Base-by-base conservation (phyloP, 2,113 vertebrate species). In the Ophthalmotilapia sp. region DNA sequence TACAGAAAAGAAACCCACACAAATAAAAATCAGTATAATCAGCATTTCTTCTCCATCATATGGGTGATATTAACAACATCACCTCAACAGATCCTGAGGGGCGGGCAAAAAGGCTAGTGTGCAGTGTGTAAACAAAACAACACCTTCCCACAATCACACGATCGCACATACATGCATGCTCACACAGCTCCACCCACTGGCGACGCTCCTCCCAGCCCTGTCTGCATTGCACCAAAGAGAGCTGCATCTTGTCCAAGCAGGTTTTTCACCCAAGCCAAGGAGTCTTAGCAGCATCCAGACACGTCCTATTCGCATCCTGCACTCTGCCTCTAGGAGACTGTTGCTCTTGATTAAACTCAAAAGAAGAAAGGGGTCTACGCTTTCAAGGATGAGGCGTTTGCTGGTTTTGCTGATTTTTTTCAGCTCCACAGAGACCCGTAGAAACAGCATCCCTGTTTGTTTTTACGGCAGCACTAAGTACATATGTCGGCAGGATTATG, bases 171-270 rank as follows among this genome's bases (percentile, higher is more conserved):
- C 81, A 54, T 68, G 8, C 21, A 53, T 75, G 79, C 77, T 85
- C 53, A 7, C 17, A 79, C n/a, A 86, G 89, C 89, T 91, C 92
- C 91, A 75, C 89, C 91, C 93, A 87, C 92, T 8, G 85, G 47
- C 19, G 2, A 73, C 0, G 90, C 91, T 92, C 93, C 94, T 86
- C 90, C 91, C 91, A 79, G 40, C 81, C 80, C 89, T 54, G 90
- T 85, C 95, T 95, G 95, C 95, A 96, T 93, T 96, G 95, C 95
- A 94, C 94, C 95, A 96, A 95, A 95, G 92, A 91, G 85, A 87
- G 90, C 93, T 93, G 94, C 93, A 89, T 89, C 92, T 87, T 79
- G 36, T 92, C 90, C 17, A 31, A 73, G 81, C 14, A 85, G 55
- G 60, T 77, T 90, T 94, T 91, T 88, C 58, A 90, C 11, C 40